Evolutionary conservation across 2,797 vertebrate species (phyloP), one percentile per base, ranked within the genome.

Genomic region (Holocentrus rufus): DNA sequence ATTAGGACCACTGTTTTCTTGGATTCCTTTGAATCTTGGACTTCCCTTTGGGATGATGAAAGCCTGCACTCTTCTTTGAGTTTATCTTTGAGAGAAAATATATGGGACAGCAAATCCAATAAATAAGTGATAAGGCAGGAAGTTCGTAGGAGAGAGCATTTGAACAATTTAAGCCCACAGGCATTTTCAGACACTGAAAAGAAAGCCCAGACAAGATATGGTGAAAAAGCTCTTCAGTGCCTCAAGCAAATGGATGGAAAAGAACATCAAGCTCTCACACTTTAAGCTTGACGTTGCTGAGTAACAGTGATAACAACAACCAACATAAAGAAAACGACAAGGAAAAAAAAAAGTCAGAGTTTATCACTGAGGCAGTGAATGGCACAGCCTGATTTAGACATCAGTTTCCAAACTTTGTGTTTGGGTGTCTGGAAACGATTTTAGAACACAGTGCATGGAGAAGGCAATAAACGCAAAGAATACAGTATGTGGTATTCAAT

Each of bases 61-160:
- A 90, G 84, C 60, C 74, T 68, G 74, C 84, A 85, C 82, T 89
- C 81, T 87, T 76, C 79, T 85, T 85, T 82, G 80, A 86, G 80
- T 90, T 91, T 91, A 89, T 92, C 87, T 90, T 78, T 86, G 77
- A 87, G 80, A 65, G 74, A 81, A 90, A 91, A 92, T 88, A 87
- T 90, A 85, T 88, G 84, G 89, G 87, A 90, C 89, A 90, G 87
- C 83, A 88, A 86, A 90, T 91, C 86, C 85, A 88, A 90, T 93
- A 91, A 91, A 93, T 92, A 93, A 90, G 79, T 88, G 87, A 93
- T 92, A 91, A 92, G 85, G 83, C 74, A 85, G 87, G 85, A 91
- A 90, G 87, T 91, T 90, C 63, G 79, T 76, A 60, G 86, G 77
- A 79, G 83, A 82, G 87, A 84, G 89, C 87, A 91, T 91, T 88